Conservation (phyloP, 2,888 invertebrate genomes). For the Dendrolimus houi region DNA sequence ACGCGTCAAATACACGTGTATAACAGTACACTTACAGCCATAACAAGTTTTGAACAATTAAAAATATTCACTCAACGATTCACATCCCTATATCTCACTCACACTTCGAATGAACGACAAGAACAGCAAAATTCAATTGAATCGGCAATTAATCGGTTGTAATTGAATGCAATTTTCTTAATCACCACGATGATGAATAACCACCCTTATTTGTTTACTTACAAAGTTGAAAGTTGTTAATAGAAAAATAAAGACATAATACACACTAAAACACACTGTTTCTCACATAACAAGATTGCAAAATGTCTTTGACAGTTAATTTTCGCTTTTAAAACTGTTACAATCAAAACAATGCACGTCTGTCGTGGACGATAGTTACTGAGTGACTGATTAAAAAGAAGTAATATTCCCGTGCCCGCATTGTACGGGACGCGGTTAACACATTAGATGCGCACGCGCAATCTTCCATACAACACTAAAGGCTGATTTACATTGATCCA, state of each 20-base stretch:
- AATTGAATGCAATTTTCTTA: conserved; percentile 12
- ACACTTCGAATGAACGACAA: conserved; percentile 18
- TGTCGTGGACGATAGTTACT: conserved; percentile 22
- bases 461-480: not conserved
- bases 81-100: conserved; percentile 1
- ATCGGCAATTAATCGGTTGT: conserved; percentile 19
- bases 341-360: conserved; percentile 15
- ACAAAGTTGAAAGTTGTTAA: no score
- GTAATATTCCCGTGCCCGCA: conserved; percentile 2
- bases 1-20: conserved; percentile 19
- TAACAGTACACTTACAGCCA: conserved; percentile 10
- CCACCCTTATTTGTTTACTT: no score
- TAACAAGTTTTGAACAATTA: conserved; percentile 13
- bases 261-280: not conserved
- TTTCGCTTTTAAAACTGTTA: conserved; percentile 9
- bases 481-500: no score
- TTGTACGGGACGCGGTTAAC: not conserved
- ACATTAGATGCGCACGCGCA: not conserved
- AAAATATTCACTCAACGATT: conserved; percentile 3
- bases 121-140: conserved; percentile 13
- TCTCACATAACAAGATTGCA: conserved; percentile 4
- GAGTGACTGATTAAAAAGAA: conserved; percentile 33
- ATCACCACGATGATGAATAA: conserved; percentile 10
- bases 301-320: conserved; percentile 4
- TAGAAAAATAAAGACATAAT: not conserved